A percentile compares a stretch with the other conserved stretches of the same genome.
Evolutionary conservation across 2,797 vertebrate species (phyloP).

Genomic region (Nyctalus aviator): DNA sequence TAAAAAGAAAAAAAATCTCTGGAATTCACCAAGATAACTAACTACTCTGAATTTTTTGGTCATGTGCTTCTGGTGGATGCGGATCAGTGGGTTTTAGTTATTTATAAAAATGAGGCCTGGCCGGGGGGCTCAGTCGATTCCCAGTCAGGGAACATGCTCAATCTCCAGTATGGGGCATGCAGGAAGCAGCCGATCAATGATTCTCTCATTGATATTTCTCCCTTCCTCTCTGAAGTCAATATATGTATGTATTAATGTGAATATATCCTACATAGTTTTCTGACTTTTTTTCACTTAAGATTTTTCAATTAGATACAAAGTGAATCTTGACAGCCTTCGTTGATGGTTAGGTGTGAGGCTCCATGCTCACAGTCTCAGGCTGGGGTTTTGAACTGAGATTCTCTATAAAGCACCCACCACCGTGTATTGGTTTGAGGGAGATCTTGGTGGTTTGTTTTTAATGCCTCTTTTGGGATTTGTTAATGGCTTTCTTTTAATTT

Average conservation of each 20-base stretch:
- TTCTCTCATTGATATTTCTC: too few species aligned
- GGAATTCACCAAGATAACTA: constrained; percentile 8
- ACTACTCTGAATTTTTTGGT: neutral
- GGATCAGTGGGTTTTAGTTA: neutral
- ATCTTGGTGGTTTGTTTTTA: neutral
- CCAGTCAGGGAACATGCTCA: too few species aligned
- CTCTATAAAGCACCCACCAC: neutral
- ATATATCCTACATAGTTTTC: neutral
- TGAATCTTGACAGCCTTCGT: neutral
- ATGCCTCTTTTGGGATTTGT: neutral
- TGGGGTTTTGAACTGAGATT: constrained; percentile 4
- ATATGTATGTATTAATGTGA: neutral
- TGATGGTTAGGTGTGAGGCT: neutral
- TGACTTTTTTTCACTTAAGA: neutral
- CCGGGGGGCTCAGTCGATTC: too few species aligned
- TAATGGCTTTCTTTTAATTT: neutral
- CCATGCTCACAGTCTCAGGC: neutral
- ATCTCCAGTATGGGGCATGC: too few species aligned
- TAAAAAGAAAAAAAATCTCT: neutral
- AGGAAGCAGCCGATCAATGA: too few species aligned
- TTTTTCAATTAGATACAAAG: neutral
- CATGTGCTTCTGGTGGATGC: neutral
- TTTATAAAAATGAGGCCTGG: neutral
- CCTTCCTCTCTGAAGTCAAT: too few species aligned
- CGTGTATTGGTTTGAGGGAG: neutral